Base-by-base conservation (phyloP, 1,140 invertebrate species). In the Heterodera carotae region DNA sequence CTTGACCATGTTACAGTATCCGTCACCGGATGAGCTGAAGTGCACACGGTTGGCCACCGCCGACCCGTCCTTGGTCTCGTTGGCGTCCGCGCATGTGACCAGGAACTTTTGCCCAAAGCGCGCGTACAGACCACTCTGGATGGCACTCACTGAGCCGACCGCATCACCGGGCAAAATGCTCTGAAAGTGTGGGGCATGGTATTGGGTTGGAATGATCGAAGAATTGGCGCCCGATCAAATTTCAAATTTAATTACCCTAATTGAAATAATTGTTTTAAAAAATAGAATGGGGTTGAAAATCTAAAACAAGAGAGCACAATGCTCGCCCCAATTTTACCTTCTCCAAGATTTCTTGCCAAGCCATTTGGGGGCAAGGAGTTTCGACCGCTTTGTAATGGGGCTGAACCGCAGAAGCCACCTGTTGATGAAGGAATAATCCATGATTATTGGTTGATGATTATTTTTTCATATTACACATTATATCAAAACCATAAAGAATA, bases 341-440 rank as follows among this genome's bases (percentile, higher is more conserved):
- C 75, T 77, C 76, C 27, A 77, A 34, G 7, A 75, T 56, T 39
- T 53, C 39, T 72, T 71, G 68, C 68, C 76, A 77, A 18, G 66
- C 76, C 36, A 48, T 56, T 72, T 77, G 76, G 22, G 76, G 76
- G 68, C 76, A 77, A n/a, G 76, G 75, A 7, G 76, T 77, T 2
- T 77, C 53, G 2, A 69, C 67, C 12, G 69, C 72, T 31, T 70
- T 77, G 27, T 56, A 69, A 10, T 73, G 69, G 33, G 76, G 76
- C 68, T 69, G 56, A 5, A 77, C 59, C 27, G 76, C 76, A 43
- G 72, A 22, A 31, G 22, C 12, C 1, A 43, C 39, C 39, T 43
- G 39, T 43, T 56, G 18, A 22, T 15, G 48, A 18, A 56, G 5
- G 18, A 53, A 4, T 22, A 22, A 56, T 1, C 6, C 0, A 43